These are phyloP conservation scores for Tortricodes alternella DNA, from an alignment of 2,888 invertebrate genomes.

Conservation along the genomic window DNA sequence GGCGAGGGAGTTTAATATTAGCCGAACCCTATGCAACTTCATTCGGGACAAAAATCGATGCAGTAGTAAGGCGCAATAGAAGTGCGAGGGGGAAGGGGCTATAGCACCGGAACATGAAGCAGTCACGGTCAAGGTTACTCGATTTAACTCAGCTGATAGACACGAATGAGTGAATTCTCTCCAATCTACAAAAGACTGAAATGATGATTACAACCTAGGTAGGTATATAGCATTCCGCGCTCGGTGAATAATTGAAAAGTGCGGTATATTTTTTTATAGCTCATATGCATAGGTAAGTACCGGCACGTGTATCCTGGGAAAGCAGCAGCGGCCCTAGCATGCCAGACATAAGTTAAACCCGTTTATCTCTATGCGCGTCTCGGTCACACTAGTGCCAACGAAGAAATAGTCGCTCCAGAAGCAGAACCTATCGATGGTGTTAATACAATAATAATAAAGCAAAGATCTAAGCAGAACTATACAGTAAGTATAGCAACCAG, in stretches of 20 bases:
- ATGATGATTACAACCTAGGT: constrained; percentile 23
- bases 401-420: too few relatives aligned
- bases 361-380: too few relatives aligned
- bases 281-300: too few relatives aligned
- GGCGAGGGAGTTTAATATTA: constrained; percentile 14
- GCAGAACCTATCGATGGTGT: too few relatives aligned
- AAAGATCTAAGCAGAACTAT: too few relatives aligned
- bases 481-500: too few relatives aligned
- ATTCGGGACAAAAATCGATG: constrained; percentile 51
- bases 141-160: constrained; percentile 47
- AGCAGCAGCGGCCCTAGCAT: too few relatives aligned
- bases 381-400: too few relatives aligned
- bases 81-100: constrained; percentile 43
- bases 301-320: too few relatives aligned
- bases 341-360: too few relatives aligned
- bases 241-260: neutral
- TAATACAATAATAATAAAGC: too few relatives aligned
- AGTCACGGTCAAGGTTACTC: constrained; percentile 73
- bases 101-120: constrained; percentile 52
- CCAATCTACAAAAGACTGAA: constrained; percentile 42
- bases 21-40: constrained; percentile 24
- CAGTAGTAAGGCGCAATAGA: constrained; percentile 46
- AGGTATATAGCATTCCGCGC: neutral
- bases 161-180: constrained; percentile 51
- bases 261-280: too few relatives aligned